Base-by-base conservation (phyloP, 2,113 vertebrate genomes). In the Scalopus aquaticus region DNA sequence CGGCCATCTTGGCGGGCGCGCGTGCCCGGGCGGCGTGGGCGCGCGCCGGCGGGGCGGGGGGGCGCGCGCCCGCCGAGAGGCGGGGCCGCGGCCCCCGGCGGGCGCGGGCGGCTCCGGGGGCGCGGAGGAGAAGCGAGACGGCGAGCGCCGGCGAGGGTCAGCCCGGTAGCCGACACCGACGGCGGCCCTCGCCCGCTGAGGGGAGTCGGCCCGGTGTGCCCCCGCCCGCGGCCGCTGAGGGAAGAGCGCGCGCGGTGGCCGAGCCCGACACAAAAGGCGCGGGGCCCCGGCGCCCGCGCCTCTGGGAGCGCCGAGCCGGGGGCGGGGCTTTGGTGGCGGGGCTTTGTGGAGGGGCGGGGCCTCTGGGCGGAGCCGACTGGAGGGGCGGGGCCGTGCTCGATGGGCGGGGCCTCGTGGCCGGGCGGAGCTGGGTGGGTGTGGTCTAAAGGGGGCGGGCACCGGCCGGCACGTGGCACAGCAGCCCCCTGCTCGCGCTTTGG, bases 1-100 rank as follows among this genome's bases (percentile, higher is more conserved):
- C 98, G 97, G 97, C 98, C 98, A 99, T 98, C 98, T 98, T 98
- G 98, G 98, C 97, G 82, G 93, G 97, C 94, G 96, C 88, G 88
- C 97, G 97, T 96, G 96, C 96, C 95, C 96, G 76, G 86, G 96
- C 88, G 95, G 92, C 95, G 79, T 11, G 95, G 24, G 90, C 90
- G 86, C 90, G 90, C 80, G 93, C 81, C 91, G 82, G 82, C 74
- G 42, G 64, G 42, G 74, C 90, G n/a, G 44, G 56, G 86, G 88
- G 87, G 72, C 83, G 91, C n/a, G 88, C 78, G 60, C 42, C 16
- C 35, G 77, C 60, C 64, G 77, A 70, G 84, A 65, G 77, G 60
- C 62, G 64, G 44, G 72, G 28, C 49, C 42, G 69, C 32, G 76
- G 44, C 17, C 58, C 77, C 44, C 39, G 20, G 69, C 42, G 24